These are phyloP conservation scores for Gambusia yucatana DNA, from an alignment of 2,797 vertebrate genomes.

Conservation along the genomic window DNA sequence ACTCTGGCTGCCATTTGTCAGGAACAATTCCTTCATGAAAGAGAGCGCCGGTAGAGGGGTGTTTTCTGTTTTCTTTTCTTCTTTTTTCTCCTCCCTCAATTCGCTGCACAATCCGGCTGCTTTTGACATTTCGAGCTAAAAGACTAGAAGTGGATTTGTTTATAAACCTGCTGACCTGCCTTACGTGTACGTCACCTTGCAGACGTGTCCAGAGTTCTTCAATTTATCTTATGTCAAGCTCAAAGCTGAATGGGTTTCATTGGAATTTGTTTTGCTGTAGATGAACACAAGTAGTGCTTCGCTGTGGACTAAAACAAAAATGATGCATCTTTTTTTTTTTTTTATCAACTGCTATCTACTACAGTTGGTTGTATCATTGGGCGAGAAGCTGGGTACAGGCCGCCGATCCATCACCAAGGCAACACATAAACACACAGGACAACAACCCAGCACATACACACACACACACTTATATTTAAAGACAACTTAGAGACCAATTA, in stretches of 20 bases:
- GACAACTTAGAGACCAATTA: neutral
- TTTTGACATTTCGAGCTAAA: constrained; percentile 7
- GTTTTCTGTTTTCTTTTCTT: neutral
- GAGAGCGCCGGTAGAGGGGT: neutral
- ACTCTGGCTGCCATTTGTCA: constrained; percentile 22
- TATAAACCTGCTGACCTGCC: neutral
- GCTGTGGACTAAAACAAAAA: too few species aligned
- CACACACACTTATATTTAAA: neutral
- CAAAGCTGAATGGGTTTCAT: neutral
- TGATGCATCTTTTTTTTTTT: too few species aligned
- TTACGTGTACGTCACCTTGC: neutral
- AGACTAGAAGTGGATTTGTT: neutral
- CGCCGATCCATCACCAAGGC: neutral
- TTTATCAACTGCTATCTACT: neutral
- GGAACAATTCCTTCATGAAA: constrained; percentile 3
- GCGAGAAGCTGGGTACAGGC: neutral
- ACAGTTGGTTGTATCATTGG: neutral
- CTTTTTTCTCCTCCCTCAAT: constrained; percentile 6
- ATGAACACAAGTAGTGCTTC: too few species aligned
- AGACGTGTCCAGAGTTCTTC: neutral
- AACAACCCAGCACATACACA: too few species aligned
- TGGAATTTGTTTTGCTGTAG: neutral
- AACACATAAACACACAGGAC: neutral
- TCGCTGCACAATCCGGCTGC: neutral
- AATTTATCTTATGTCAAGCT: neutral